Evolutionary conservation across 2,113 vertebrate species (phyloP), one percentile per base, ranked within the genome.

Genomic region (Collichthys lucidus): DNA sequence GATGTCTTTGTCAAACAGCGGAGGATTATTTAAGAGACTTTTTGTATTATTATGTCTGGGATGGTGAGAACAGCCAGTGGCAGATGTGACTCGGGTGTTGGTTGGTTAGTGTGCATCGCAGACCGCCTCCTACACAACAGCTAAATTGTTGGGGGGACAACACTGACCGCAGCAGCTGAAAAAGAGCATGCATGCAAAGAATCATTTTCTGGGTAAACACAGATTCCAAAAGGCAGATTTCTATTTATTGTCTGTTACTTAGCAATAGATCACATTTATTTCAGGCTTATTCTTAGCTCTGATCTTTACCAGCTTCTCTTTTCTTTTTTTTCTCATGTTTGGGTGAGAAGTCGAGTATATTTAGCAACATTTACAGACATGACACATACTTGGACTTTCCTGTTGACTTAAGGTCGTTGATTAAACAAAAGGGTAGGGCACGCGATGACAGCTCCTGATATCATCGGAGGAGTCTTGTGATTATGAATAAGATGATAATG

Each of bases 1-100:
- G 73, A 89, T 83, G 85, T 86, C 77, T 91, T 86, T 85, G 77
- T 91, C 77, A 80, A 82, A 84, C 63, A 40, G 79, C 71, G 52
- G 24, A 55, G 81, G 88, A 87, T 90, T 89, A 83, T 83, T 82
- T 84, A 20, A 35, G 44, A 76, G 49, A 62, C 10, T 74, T 77
- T 74, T 47, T 70, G 75, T 69, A 64, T 78, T 47, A 65, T 85
- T 77, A 66, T 86, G 59, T 82, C 78, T 80, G 40, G 10, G 65
- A 46, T 29, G 42, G 66, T 67, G 63, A 80, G 72, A 77, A 20
- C 60, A 65, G 85, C 82, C 67, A 16, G 53, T 63, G 71, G 35
- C 62, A 68, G 59, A 62, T 64, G 61, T 78, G 29, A 11, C 66
- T 4, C 10, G 8, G 57, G 31, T 70, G 57, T 61, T 59, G 63